Percentiles rank a stretch among this genome's conserved stretches.
phyloP scores from a whole-genome alignment of 1,140 invertebrate species.

The Oryzaephilus surinamensis region DNA sequence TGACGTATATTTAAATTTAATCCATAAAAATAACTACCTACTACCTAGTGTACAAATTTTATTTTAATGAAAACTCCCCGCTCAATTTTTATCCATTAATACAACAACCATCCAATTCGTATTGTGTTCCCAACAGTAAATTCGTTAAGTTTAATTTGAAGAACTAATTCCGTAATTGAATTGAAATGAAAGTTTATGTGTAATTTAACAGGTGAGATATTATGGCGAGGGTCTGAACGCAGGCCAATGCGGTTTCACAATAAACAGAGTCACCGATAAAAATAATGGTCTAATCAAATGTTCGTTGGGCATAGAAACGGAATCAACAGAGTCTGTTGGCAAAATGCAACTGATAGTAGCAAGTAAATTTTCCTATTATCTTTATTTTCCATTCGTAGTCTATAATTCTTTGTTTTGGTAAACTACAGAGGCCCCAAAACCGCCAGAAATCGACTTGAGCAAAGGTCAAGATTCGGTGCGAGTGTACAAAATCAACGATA shows the following conservation, averaged over 20 bases:
- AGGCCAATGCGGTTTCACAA: constrained; percentile 58
- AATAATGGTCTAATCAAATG: constrained; percentile 61
- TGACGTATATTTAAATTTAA: too few relatives aligned
- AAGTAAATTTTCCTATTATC: constrained; percentile 46
- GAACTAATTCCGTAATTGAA: too few relatives aligned
- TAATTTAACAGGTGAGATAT: constrained; percentile 36
- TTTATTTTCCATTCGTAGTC: not conserved
- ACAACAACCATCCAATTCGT: too few relatives aligned
- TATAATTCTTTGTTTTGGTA: not conserved
- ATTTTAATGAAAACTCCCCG: too few relatives aligned
- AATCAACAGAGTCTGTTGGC: constrained; percentile 43
- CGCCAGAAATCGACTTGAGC: constrained; percentile 44
- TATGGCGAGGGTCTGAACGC: constrained; percentile 42
- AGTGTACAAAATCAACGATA: constrained; percentile 47
- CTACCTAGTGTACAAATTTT: too few relatives aligned
- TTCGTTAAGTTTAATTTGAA: too few relatives aligned
- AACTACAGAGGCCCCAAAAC: constrained; percentile 45
- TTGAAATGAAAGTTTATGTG: not conserved
- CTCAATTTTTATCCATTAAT: too few relatives aligned
- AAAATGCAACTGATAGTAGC: constrained; percentile 55
- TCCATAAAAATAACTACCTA: too few relatives aligned
- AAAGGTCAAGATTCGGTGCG: constrained; percentile 34
- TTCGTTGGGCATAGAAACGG: constrained; percentile 41
- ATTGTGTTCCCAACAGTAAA: too few relatives aligned
- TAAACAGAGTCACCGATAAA: constrained; percentile 47